Conservation (phyloP, 2,888 invertebrate genomes). For the Rhingia rostrata region DNA sequence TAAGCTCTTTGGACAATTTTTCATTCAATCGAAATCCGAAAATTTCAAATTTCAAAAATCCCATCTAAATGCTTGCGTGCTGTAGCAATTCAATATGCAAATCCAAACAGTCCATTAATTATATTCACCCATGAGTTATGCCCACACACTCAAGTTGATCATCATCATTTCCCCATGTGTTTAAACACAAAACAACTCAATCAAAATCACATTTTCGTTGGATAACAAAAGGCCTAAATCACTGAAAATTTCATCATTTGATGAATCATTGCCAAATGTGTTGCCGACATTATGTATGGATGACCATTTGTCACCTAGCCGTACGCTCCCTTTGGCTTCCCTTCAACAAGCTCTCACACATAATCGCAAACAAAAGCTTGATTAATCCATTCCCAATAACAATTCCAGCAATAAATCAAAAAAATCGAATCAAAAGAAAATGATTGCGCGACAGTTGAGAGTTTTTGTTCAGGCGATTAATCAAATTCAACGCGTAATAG, state of each 20-base stretch:
- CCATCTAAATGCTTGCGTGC: too few species aligned
- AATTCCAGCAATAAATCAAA: conserved; percentile 66
- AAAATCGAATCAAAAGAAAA: conserved; percentile 49
- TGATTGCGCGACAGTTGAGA: conserved; percentile 60
- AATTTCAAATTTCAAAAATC: too few species aligned
- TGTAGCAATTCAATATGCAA: too few species aligned
- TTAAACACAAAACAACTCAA: not conserved
- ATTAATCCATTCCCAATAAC: conserved; percentile 62
- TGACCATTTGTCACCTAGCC: conserved; percentile 1
- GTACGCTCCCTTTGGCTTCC: not conserved
- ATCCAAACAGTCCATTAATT: not conserved
- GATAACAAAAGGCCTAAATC: not conserved
- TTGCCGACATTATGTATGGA: not conserved
- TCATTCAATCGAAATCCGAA: too few species aligned
- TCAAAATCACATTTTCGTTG: not conserved
- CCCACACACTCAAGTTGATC: not conserved
- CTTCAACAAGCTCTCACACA: conserved; percentile 22
- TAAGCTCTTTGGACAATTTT: too few species aligned
- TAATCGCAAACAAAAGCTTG: conserved; percentile 48
- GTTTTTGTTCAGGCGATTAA: conserved; percentile 60
- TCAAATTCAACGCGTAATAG: not conserved
- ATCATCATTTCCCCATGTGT: not conserved
- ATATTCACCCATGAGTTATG: not conserved
- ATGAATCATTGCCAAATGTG: conserved; percentile 7
- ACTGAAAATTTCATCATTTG: not conserved